phyloP scores from a whole-genome alignment of 2,888 invertebrate genomes.

The Cenopis cana region DNA sequence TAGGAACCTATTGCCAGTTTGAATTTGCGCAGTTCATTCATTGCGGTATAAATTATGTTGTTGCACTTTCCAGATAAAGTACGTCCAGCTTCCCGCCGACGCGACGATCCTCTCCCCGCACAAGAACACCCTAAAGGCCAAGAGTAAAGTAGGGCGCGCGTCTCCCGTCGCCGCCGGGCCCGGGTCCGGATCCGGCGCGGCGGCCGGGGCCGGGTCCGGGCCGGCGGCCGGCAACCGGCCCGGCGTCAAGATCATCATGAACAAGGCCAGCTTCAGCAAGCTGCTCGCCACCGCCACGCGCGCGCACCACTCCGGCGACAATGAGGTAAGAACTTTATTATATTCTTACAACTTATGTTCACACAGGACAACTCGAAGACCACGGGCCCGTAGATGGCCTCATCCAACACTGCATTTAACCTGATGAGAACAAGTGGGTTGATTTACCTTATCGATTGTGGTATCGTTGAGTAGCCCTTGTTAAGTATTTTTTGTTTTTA shows the following conservation, averaged over 20 bases:
- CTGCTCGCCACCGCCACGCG: conserved; percentile 58
- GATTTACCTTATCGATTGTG: no score
- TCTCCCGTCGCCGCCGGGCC: conserved; percentile 3
- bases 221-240: conserved; percentile 56
- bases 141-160: conserved; percentile 4
- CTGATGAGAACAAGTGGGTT: no score
- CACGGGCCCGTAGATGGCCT: no score
- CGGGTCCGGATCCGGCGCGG: conserved; percentile 15
- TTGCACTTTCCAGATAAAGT: conserved; percentile 28
- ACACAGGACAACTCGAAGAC: no score
- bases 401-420: no score
- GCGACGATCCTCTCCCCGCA: conserved; percentile 25
- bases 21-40: no score
- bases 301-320: conserved; percentile 35
- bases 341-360: no score
- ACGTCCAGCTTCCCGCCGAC: conserved; percentile 18
- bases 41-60: no score
- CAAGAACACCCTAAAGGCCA: conserved; percentile 27
- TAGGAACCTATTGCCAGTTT: no score
- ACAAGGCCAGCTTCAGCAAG: conserved; percentile 67
- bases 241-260: conserved; percentile 79
- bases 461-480: no score
- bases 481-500: no score
- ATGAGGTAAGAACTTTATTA: conserved; percentile 20
- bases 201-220: conserved; percentile 9